Evolutionary conservation across 2,888 invertebrate species (phyloP).

Genomic region (Abrostola tripartita): DNA sequence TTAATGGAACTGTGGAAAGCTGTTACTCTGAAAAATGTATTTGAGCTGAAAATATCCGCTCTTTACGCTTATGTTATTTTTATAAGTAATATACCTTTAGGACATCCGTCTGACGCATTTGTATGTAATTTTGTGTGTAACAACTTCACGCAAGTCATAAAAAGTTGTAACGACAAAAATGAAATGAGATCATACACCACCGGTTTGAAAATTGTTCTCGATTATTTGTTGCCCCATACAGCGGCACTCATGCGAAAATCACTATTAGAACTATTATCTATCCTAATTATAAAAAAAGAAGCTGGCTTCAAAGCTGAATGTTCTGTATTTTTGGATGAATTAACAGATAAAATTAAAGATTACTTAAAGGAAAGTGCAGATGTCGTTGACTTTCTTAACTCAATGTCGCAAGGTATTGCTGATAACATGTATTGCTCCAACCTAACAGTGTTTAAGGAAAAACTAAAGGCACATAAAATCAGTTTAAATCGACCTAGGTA

Average conservation of each 20-base stretch:
- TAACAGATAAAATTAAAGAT: conserved; percentile 85
- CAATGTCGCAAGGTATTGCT: conserved; percentile 60
- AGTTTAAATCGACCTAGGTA: conserved; percentile 77
- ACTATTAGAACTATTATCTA: conserved; percentile 85
- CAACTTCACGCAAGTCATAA: conserved; percentile 85
- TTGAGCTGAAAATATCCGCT: conserved; percentile 85
- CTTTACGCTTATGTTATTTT: conserved; percentile 89
- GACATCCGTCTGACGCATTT: conserved; percentile 83
- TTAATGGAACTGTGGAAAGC: conserved; percentile 83
- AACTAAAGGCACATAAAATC: conserved; percentile 67
- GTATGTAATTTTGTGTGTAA: conserved; percentile 88
- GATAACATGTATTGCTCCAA: conserved; percentile 57
- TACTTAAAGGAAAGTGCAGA: conserved; percentile 82
- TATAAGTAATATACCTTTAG: conserved; percentile 77
- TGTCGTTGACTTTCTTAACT: conserved; percentile 70
- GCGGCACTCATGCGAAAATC: conserved; percentile 79
- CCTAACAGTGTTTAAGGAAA: conserved; percentile 65
- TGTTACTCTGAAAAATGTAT: conserved; percentile 79
- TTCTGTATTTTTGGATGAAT: conserved; percentile 80
- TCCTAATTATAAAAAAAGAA: conserved; percentile 82
- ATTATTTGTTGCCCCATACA: conserved; percentile 77
- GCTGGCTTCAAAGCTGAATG: conserved; percentile 70
- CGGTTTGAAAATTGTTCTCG: conserved; percentile 81
- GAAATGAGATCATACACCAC: conserved; percentile 70
- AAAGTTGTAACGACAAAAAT: conserved; percentile 67